phyloP scores from a whole-genome alignment of 2,113 vertebrate genomes.

The Daubentonia madagascariensis region DNA sequence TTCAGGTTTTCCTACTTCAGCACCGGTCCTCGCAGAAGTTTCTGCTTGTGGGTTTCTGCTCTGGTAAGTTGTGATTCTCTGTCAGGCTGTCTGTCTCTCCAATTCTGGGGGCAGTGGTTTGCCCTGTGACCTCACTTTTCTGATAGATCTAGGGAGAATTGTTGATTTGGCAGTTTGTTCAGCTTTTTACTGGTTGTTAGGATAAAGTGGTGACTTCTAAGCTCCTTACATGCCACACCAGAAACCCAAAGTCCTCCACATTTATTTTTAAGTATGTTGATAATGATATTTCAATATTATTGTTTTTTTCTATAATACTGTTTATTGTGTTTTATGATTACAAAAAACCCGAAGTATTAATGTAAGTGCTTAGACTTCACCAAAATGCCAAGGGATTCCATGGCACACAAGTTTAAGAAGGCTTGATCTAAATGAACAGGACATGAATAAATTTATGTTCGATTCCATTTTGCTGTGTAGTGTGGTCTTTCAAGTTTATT shows the following conservation, averaged over 20 bases:
- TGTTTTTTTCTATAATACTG: neutral
- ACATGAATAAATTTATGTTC: constrained; percentile 3
- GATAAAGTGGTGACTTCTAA: neutral
- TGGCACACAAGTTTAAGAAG: neutral
- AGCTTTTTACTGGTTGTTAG: neutral
- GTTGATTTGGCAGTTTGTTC: neutral
- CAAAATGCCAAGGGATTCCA: neutral
- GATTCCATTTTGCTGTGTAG: constrained; percentile 49
- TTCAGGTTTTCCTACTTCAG: neutral
- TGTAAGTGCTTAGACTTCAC: neutral
- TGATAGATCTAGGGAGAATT: neutral
- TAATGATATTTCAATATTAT: neutral
- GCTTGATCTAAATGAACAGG: neutral
- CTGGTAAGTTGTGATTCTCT: neutral
- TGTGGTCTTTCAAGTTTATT: neutral
- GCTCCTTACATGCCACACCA: neutral
- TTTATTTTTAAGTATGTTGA: neutral
- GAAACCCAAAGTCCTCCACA: neutral
- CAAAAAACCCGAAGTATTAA: neutral
- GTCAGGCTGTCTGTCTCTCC: neutral
- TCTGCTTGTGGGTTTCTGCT: neutral
- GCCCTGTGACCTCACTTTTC: neutral
- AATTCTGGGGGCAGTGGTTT: neutral
- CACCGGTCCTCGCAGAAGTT: neutral
- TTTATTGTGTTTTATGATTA: neutral